phyloP scores from a whole-genome alignment of 2,797 vertebrate genomes.

The Enteromius anoplus region DNA sequence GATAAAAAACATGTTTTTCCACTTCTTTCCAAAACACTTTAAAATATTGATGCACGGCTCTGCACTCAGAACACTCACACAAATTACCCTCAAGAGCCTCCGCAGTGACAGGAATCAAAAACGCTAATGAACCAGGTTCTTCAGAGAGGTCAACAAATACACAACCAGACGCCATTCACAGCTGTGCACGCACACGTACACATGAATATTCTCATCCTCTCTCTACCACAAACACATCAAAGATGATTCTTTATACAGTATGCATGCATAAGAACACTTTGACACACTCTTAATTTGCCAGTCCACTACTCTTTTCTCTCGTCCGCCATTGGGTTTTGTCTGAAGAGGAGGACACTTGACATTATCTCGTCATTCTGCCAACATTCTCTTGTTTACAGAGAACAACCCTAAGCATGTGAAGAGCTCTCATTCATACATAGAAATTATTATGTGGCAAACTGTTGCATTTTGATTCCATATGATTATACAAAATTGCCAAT shows the following conservation, averaged over 20 bases:
- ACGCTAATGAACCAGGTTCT: conserved; percentile 33
- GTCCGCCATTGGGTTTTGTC: neutral
- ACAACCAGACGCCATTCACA: neutral
- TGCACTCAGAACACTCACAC: neutral
- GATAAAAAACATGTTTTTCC: neutral
- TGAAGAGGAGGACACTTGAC: conserved; percentile 42
- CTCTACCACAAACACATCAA: neutral
- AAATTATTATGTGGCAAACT: neutral
- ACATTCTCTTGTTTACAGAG: conserved; percentile 5
- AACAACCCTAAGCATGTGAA: neutral
- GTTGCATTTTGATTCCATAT: neutral
- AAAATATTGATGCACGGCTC: conserved; percentile 21
- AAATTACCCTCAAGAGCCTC: conserved; percentile 21
- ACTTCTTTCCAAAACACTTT: neutral
- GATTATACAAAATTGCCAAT: neutral
- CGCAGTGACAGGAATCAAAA: conserved; percentile 5
- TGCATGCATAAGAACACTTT: conserved; percentile 8
- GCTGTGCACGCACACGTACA: neutral
- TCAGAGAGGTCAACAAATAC: conserved; percentile 37
- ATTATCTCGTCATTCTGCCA: conserved; percentile 22
- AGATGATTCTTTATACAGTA: neutral
- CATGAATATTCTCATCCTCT: conserved; percentile 5
- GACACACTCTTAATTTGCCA: neutral
- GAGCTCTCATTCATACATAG: neutral
- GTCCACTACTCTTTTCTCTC: neutral